phyloP scores from a whole-genome alignment of 2,113 vertebrate genomes.

The Hylia prasina region DNA sequence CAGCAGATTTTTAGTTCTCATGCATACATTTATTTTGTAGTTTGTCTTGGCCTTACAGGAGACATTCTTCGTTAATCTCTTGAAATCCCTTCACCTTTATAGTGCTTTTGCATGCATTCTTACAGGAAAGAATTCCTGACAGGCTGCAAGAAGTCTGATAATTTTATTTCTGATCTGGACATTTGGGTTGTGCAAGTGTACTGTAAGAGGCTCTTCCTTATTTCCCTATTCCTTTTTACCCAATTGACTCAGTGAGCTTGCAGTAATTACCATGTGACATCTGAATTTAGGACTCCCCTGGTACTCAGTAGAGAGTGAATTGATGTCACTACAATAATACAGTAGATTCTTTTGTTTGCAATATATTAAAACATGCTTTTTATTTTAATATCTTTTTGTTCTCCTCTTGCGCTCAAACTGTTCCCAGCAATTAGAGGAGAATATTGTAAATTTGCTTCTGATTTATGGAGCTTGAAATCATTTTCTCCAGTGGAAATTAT shows the following conservation, averaged over 20 bases:
- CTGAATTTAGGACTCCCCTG: neutral
- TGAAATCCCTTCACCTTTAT: neutral
- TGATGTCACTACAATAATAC: neutral
- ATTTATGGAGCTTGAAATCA: slow-evolving; percentile 2
- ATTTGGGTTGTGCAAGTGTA: neutral
- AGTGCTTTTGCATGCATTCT: neutral
- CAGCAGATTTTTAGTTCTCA: neutral
- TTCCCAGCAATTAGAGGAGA: neutral
- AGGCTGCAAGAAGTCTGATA: neutral
- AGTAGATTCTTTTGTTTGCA: neutral
- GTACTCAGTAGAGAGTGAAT: neutral
- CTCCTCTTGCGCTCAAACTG: neutral
- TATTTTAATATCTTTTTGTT: neutral
- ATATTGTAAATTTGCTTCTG: neutral
- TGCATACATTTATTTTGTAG: neutral
- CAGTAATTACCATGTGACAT: neutral
- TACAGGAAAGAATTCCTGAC: neutral
- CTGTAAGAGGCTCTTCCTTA: neutral
- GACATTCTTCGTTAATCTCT: neutral
- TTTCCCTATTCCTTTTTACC: neutral
- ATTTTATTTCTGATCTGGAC: neutral
- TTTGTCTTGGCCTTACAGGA: neutral
- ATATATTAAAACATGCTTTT: neutral
- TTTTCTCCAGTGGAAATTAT: slow-evolving; percentile 8
- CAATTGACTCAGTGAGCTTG: neutral